Evolutionary conservation across 2,888 invertebrate species (phyloP), one percentile per base, ranked within the genome.

Genomic region (Doris montereyensis): DNA sequence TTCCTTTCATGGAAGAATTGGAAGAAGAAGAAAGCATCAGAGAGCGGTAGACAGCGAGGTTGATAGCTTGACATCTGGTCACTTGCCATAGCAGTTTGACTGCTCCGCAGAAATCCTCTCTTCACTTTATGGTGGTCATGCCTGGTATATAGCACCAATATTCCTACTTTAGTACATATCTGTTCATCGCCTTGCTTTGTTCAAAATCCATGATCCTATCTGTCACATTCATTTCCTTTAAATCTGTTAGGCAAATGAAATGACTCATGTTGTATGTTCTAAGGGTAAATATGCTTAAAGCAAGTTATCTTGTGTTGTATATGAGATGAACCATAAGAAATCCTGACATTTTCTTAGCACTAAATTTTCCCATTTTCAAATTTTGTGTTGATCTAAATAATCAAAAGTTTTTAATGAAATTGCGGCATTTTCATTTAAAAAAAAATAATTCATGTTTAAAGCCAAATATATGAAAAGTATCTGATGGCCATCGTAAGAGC

Each of bases 81-180:
- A 79, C 58, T 79, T 79, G 79, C 79, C 76, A 76, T 67, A 75
- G 79, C 71, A 76, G 71, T 79, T 71, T 76, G 79, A 79, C 79
- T 76, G 62, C 70, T 57, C 70, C 76, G 76, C 24, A 76, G 79
- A 79, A 79, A 68, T 73, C 76, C 71, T 79, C 70, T 75, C 75
- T 65, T 75, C 75, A 67, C 75, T 76, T 32, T 76, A 30, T 76
- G 76, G 79, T 76, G 79, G 79, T 79, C 76, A 26, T n/a, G 76
- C 71, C 79, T 76, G 79, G 79, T 79, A 79, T 79, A 79, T 79
- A 79, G 79, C 70, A 71, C 62, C 41, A 79, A 71, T 79, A 79
- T 41, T 79, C 70, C n/a, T n/a, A n/a, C n/a, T n/a, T n/a, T n/a
- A n/a, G n/a, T 70, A 60, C 67, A 52, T 72, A 52, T 72, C 52